phyloP scores from a whole-genome alignment of 2,888 invertebrate species.

The Colostygia pectinataria region DNA sequence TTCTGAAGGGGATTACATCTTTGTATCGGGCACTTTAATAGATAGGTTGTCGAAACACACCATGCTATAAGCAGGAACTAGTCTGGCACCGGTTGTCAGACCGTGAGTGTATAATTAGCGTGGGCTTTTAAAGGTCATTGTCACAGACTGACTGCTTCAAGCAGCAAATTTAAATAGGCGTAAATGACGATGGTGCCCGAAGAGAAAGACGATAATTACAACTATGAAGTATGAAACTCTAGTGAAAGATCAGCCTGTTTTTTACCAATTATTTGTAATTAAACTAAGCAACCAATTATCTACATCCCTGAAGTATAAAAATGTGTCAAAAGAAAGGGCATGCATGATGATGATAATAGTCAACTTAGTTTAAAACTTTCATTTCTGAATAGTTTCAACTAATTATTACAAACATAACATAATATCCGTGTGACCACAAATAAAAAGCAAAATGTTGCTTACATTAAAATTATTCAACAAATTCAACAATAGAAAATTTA shows the following conservation, averaged over 20 bases:
- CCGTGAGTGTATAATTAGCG: constrained; percentile 77
- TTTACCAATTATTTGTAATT: no score
- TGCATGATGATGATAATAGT: no score
- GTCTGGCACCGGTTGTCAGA: constrained; percentile 62
- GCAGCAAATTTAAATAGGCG: constrained; percentile 62
- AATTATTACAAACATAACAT: constrained; percentile 20
- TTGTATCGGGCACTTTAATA: constrained; percentile 44
- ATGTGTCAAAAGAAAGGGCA: no score
- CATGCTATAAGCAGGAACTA: constrained; percentile 58
- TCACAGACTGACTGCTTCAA: constrained; percentile 66
- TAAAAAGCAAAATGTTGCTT: constrained; percentile 12
- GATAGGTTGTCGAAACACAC: constrained; percentile 49
- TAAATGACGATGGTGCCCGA: constrained; percentile 45
- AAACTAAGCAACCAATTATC: no score
- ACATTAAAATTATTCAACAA: constrained; percentile 6
- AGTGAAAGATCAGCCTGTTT: no score
- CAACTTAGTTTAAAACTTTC: no score
- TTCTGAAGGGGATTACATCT: constrained; percentile 32
- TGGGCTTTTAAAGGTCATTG: constrained; percentile 80
- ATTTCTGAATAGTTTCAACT: constrained; percentile 23
- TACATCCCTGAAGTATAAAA: no score
- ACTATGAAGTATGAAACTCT: background rate
- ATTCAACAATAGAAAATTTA: constrained; percentile 15
- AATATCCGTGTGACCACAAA: constrained; percentile 36
- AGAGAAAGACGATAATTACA: background rate